Evolutionary conservation across 2,888 invertebrate species (phyloP).

Genomic region (Crocallis elinguaria): DNA sequence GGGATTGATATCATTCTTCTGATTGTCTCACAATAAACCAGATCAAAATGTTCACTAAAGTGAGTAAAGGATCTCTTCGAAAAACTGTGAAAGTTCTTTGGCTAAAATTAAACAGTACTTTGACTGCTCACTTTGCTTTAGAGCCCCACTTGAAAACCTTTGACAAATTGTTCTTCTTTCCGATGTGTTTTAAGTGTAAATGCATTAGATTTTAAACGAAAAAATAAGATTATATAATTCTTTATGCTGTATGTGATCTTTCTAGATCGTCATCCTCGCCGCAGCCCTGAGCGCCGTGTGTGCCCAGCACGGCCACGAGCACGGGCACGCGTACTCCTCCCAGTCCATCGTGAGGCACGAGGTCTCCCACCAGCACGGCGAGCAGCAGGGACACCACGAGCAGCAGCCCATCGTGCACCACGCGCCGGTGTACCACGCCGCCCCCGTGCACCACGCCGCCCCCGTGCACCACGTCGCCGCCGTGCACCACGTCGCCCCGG

Average conservation of each 20-base stretch:
- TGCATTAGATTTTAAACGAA: too few relatives aligned
- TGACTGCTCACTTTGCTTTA: too few relatives aligned
- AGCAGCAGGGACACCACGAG: slow-evolving; percentile 17
- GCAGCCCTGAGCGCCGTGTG: slow-evolving; percentile 42
- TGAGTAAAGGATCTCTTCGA: slow-evolving; percentile 53
- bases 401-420: slow-evolving; percentile 27
- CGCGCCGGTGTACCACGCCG: slow-evolving; percentile 27
- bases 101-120: too few relatives aligned
- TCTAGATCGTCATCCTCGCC: slow-evolving; percentile 41
- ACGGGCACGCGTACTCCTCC: slow-evolving; percentile 51
- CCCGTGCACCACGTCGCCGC: slow-evolving; percentile 25
- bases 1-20: slow-evolving; percentile 52
- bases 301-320: slow-evolving; percentile 48
- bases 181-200: too few relatives aligned
- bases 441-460: slow-evolving; percentile 32
- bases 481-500: slow-evolving; percentile 18
- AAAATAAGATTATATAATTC: too few relatives aligned
- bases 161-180: too few relatives aligned
- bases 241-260: neutral
- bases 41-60: too few relatives aligned
- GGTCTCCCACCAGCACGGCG: slow-evolving; percentile 34
- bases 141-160: too few relatives aligned
- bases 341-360: slow-evolving; percentile 50
- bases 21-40: slow-evolving; percentile 39
- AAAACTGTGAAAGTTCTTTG: too few relatives aligned